Evolutionary conservation across 2,888 invertebrate species (phyloP).

Genomic region (Hyppa rectilinea): DNA sequence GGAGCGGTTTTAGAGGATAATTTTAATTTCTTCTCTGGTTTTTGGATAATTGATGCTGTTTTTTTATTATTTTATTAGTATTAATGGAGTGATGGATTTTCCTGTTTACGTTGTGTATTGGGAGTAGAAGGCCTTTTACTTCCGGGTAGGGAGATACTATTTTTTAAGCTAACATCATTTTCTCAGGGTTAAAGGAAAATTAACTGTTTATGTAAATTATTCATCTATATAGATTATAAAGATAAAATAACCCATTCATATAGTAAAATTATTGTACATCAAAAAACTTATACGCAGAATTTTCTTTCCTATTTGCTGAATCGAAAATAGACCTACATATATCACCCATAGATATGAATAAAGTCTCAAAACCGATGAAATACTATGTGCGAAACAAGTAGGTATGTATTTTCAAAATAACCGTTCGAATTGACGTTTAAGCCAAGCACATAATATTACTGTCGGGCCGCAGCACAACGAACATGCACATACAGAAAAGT

Average conservation of each 20-base stretch:
- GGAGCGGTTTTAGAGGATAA: conserved; percentile 37
- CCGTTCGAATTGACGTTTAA: background rate
- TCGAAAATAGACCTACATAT: too few relatives aligned
- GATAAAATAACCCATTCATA: background rate
- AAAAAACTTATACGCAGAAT: background rate
- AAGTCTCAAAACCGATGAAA: background rate
- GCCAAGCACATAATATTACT: background rate
- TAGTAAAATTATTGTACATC: background rate
- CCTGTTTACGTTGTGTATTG: background rate
- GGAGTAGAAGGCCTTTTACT: background rate
- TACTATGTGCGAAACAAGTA: background rate
- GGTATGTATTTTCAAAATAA: background rate
- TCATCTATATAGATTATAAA: too few relatives aligned
- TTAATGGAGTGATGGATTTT: background rate
- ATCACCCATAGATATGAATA: background rate
- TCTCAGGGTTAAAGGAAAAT: background rate
- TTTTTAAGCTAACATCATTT: background rate
- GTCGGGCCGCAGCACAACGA: background rate
- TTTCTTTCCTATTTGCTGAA: background rate
- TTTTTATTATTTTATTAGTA: background rate
- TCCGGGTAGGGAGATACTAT: background rate
- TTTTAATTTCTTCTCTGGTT: conserved; percentile 27
- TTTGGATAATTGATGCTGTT: conserved; percentile 30
- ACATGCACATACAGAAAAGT: background rate
- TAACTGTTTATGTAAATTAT: too few relatives aligned